These are phyloP conservation scores for Priocnemis perturbator DNA, from an alignment of 2,888 invertebrate species.

Conservation along the genomic window DNA sequence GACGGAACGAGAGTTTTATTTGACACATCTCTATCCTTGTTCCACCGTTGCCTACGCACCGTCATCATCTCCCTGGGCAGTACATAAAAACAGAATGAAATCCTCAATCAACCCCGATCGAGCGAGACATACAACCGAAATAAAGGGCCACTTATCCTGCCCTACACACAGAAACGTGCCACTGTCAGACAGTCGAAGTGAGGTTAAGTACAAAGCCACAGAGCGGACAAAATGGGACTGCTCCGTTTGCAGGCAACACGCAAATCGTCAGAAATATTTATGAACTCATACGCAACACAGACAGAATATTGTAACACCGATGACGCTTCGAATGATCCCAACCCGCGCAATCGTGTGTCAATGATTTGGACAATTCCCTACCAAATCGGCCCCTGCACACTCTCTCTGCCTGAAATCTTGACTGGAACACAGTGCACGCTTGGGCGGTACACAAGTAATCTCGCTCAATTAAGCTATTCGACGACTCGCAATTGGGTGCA, in stretches of 20 bases:
- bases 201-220: slow-evolving; percentile 48
- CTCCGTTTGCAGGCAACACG: slow-evolving; percentile 36
- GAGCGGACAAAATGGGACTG: too few relatives aligned
- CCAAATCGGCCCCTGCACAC: too few relatives aligned
- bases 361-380: too few relatives aligned
- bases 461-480: slow-evolving; percentile 35
- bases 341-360: too few relatives aligned
- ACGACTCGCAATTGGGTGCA: slow-evolving; percentile 36
- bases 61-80: too few relatives aligned
- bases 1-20: too few relatives aligned
- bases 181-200: slow-evolving; percentile 33
- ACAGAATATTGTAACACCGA: not conserved
- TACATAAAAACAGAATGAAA: too few relatives aligned
- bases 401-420: slow-evolving; percentile 14
- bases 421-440: slow-evolving; percentile 20
- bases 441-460: slow-evolving; percentile 26
- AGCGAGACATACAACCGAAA: slow-evolving; percentile 12
- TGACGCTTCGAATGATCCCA: not conserved
- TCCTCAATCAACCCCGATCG: too few relatives aligned
- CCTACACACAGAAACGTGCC: slow-evolving; percentile 9
- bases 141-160: slow-evolving; percentile 28
- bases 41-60: too few relatives aligned
- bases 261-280: slow-evolving; percentile 8
- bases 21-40: too few relatives aligned
- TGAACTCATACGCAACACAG: not conserved